These are phyloP conservation scores for Polyodon spathula DNA, from an alignment of 2,113 vertebrate species.

Conservation along the genomic window DNA sequence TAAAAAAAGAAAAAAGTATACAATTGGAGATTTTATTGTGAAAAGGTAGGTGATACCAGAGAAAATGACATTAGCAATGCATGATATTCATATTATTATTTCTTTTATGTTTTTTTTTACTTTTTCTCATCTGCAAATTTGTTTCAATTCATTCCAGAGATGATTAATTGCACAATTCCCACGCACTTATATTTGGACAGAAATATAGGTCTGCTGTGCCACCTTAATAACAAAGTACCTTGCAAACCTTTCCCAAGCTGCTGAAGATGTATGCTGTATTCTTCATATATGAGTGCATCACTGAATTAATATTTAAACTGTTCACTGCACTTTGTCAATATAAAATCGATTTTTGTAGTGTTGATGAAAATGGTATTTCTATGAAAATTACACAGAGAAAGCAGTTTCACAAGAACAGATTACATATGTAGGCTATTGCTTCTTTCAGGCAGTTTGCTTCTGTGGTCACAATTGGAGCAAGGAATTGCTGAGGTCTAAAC, in stretches of 20 bases:
- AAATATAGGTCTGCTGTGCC: constrained; percentile 43
- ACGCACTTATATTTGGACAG: constrained; percentile 4
- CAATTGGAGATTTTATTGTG: too few species aligned
- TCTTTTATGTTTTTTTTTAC: neutral
- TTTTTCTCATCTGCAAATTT: neutral
- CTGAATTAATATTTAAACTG: neutral
- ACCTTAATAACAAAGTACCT: constrained; percentile 11
- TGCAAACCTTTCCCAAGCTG: constrained; percentile 24
- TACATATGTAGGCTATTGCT: too few species aligned
- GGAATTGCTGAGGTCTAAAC: too few species aligned
- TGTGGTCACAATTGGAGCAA: too few species aligned
- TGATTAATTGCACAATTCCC: constrained; percentile 2
- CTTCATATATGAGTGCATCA: neutral
- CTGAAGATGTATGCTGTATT: neutral
- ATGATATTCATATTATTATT: too few species aligned
- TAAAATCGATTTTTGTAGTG: neutral
- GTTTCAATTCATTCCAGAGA: neutral
- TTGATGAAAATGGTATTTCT: too few species aligned
- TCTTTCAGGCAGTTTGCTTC: too few species aligned
- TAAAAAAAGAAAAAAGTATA: too few species aligned
- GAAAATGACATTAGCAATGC: too few species aligned
- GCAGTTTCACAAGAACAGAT: too few species aligned
- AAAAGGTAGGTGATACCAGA: too few species aligned
- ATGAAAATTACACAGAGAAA: too few species aligned
- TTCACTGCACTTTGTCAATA: neutral